phyloP scores from a whole-genome alignment of 2,888 invertebrate species.

The Cepaea hortensis region DNA sequence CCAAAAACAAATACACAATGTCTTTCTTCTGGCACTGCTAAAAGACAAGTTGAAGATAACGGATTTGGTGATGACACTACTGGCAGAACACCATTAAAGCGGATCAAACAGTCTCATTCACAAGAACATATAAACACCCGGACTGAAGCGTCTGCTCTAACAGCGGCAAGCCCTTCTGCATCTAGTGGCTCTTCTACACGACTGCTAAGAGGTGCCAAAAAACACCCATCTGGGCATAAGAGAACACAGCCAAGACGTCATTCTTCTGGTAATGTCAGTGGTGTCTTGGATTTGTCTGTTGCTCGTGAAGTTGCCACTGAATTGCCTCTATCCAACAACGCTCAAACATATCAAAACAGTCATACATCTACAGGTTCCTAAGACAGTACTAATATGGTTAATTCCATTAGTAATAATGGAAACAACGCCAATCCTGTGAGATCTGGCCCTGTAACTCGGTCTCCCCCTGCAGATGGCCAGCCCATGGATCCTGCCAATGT shows the following conservation, averaged over 20 bases:
- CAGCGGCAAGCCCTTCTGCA: background rate
- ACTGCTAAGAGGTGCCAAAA: background rate
- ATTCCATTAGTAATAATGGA: background rate
- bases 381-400: background rate
- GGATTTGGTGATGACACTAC: background rate
- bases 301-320: background rate
- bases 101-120: background rate
- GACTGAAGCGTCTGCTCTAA: background rate
- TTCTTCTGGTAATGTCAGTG: background rate
- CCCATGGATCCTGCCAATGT: too few relatives aligned
- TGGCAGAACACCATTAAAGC: background rate
- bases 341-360: background rate
- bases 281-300: background rate
- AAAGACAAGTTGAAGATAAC: background rate
- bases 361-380: background rate
- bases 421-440: background rate
- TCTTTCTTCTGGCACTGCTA: background rate
- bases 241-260: background rate
- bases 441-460: conserved; percentile 12
- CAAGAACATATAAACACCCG: background rate
- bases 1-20: background rate
- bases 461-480: background rate
- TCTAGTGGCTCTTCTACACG: background rate
- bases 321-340: background rate
- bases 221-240: background rate